These are phyloP conservation scores for Macrophya alboannulata DNA, from an alignment of 2,888 invertebrate genomes.

Conservation along the genomic window DNA sequence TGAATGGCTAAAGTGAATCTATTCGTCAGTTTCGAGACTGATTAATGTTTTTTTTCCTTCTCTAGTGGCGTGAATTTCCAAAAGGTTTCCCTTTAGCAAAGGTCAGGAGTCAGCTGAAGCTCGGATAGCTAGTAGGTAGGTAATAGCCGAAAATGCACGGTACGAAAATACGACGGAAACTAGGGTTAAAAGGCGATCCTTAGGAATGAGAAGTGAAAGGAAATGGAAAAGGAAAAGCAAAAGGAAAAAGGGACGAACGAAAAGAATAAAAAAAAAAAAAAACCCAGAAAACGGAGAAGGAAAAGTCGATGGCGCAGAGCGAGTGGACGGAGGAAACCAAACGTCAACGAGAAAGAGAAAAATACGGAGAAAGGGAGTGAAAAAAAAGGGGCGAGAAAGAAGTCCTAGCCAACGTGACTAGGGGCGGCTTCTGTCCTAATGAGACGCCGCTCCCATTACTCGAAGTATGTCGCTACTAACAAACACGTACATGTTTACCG, in stretches of 20 bases:
- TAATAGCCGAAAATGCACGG: neutral
- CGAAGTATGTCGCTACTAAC: conserved; percentile 42
- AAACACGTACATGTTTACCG: conserved; percentile 41
- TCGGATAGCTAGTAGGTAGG: neutral
- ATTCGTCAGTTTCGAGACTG: conserved; percentile 14
- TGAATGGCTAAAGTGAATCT: conserved; percentile 4
- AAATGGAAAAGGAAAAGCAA: neutral
- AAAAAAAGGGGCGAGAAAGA: conserved; percentile 27
- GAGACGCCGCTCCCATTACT: conserved; percentile 52
- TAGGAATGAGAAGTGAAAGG: conserved; percentile 31
- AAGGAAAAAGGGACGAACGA: neutral
- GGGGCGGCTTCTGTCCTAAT: conserved; percentile 51
- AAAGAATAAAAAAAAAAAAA: neutral
- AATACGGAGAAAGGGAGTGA: neutral
- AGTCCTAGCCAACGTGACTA: conserved; percentile 43
- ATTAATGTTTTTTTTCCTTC: neutral
- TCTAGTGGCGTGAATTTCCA: neutral
- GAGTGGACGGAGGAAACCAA: conserved; percentile 22
- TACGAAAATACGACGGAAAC: conserved; percentile 1
- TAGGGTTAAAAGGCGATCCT: conserved; percentile 29
- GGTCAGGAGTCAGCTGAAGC: neutral
- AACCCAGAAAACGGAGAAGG: neutral
- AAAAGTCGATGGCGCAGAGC: conserved; percentile 17
- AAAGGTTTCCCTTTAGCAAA: neutral
- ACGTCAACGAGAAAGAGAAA: neutral